phyloP scores from a whole-genome alignment of 2,888 invertebrate species.

The Apeira syringaria region DNA sequence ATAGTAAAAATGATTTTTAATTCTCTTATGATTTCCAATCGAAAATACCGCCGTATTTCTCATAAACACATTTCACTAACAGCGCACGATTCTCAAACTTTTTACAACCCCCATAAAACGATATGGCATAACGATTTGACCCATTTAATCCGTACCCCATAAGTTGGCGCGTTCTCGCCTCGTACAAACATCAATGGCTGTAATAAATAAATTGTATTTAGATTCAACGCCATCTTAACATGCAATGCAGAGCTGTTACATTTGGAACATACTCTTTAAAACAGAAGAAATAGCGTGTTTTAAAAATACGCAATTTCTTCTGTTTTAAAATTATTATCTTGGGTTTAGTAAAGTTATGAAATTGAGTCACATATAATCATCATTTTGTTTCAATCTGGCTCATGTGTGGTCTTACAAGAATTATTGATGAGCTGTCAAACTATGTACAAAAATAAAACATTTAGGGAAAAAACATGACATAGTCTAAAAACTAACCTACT shows the following conservation, averaged over 20 bases:
- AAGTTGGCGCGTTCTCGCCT: slow-evolving; percentile 31
- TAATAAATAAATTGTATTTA: slow-evolving; percentile 63
- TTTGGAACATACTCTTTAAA: slow-evolving; percentile 33
- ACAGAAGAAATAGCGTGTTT: slow-evolving; percentile 7
- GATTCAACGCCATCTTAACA: slow-evolving; percentile 40
- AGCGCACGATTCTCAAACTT: slow-evolving; percentile 22
- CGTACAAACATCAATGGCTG: slow-evolving; percentile 51
- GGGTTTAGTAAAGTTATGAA: too few species aligned
- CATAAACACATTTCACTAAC: slow-evolving; percentile 6
- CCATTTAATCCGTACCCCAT: slow-evolving; percentile 31
- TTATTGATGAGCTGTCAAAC: too few species aligned
- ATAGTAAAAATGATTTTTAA: too few species aligned
- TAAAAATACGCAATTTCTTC: too few species aligned
- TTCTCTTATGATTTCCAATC: background rate
- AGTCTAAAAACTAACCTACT: too few species aligned
- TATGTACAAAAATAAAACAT: too few species aligned
- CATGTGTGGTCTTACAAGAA: too few species aligned
- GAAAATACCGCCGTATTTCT: background rate
- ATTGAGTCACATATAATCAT: too few species aligned
- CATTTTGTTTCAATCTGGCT: too few species aligned
- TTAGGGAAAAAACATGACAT: too few species aligned
- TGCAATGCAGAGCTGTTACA: slow-evolving; percentile 54
- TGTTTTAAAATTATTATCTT: too few species aligned
- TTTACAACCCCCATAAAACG: slow-evolving; percentile 27
- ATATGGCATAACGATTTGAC: slow-evolving; percentile 29